Conservation (phyloP, 2,888 invertebrate species). For the Priocnemis perturbator region DNA sequence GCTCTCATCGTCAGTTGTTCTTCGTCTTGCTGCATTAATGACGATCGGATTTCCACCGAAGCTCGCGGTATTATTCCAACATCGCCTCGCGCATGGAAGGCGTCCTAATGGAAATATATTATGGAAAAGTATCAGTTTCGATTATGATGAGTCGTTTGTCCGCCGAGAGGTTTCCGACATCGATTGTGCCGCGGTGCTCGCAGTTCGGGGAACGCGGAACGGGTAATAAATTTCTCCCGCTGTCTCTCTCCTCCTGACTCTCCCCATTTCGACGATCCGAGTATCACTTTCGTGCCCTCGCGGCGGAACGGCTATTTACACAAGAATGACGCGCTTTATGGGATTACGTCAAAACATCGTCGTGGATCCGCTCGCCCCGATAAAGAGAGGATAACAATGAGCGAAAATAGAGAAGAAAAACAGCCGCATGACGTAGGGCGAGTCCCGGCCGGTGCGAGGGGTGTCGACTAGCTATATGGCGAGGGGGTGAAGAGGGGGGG, state of each 20-base stretch:
- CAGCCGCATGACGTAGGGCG: slow-evolving; percentile 22
- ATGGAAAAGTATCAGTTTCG: too few relatives aligned
- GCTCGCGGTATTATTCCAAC: neutral
- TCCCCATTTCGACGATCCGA: slow-evolving; percentile 12
- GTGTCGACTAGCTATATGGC: slow-evolving; percentile 25
- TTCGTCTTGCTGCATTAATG: too few relatives aligned
- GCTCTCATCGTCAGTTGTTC: neutral
- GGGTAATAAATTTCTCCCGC: too few relatives aligned
- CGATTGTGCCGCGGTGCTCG: neutral
- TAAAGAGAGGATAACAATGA: slow-evolving; percentile 48
- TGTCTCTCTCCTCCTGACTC: slow-evolving; percentile 8
- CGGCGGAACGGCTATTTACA: slow-evolving; percentile 63
- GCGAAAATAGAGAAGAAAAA: slow-evolving; percentile 47
- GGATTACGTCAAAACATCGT: slow-evolving; percentile 73
- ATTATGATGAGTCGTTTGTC: too few relatives aligned
- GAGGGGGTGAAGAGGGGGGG: slow-evolving; percentile 36
- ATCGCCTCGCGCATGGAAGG: neutral
- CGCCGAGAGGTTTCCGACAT: neutral
- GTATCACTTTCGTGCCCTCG: slow-evolving; percentile 50
- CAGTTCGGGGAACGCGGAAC: too few relatives aligned
- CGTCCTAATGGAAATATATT: too few relatives aligned
- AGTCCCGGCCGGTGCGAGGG: slow-evolving; percentile 24
- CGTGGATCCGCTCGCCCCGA: slow-evolving; percentile 51
- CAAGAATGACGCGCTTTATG: slow-evolving; percentile 71
- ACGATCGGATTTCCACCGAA: too few relatives aligned